phyloP scores from a whole-genome alignment of 2,113 vertebrate species.

The Pluvialis apricaria region DNA sequence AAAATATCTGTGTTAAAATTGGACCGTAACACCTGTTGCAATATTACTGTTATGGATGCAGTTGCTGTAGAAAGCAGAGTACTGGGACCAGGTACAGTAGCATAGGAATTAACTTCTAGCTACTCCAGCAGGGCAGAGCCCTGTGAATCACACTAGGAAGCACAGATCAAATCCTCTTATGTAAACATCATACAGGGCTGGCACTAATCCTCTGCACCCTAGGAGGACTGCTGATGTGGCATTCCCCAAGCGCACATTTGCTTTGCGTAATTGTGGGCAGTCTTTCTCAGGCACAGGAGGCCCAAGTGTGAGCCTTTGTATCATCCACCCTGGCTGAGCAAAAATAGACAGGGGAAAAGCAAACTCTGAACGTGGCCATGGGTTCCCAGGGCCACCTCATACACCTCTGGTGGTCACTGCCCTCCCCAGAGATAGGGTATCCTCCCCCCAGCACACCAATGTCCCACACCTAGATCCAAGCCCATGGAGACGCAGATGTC shows the following conservation, averaged over 20 bases:
- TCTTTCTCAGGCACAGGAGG: background rate
- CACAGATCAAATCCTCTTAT: constrained; percentile 37
- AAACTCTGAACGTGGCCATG: background rate
- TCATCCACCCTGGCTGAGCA: background rate
- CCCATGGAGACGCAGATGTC: background rate
- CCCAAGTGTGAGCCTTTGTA: background rate
- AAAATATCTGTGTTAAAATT: constrained; percentile 1
- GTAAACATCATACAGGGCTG: background rate
- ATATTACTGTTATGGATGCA: background rate
- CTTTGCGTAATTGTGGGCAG: background rate
- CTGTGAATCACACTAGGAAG: constrained; percentile 45
- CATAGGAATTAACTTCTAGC: background rate
- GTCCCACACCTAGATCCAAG: background rate
- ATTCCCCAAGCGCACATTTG: background rate
- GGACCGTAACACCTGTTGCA: background rate
- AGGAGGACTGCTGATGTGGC: constrained; percentile 58
- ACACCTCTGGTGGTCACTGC: background rate
- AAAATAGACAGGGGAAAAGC: background rate
- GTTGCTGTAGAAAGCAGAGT: background rate
- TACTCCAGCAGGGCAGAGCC: constrained; percentile 29
- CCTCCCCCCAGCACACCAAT: background rate
- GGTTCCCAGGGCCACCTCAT: background rate
- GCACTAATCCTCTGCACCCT: constrained; percentile 4
- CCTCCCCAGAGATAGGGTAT: background rate
- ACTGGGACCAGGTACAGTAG: background rate